Evolutionary conservation across 2,113 vertebrate genomes (phyloP).

Genomic region (Pholis gunnellus): DNA sequence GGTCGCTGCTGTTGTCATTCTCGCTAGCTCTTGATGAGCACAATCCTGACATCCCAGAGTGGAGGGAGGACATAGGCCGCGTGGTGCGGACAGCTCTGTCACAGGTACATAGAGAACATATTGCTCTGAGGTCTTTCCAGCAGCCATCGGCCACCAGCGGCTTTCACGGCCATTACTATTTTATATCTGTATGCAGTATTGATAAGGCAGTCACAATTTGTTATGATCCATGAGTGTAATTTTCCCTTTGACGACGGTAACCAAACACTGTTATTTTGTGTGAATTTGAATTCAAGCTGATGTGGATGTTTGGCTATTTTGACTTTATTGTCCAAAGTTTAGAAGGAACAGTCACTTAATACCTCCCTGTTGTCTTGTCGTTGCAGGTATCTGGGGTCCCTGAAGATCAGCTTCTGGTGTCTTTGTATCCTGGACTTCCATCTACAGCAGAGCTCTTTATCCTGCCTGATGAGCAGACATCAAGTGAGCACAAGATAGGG

Average conservation of each 20-base stretch:
- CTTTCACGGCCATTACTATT: constrained; percentile 71
- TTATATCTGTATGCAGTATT: constrained; percentile 51
- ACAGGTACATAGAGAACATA: constrained; percentile 84
- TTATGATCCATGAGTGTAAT: constrained; percentile 30
- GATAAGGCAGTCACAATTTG: constrained; percentile 36
- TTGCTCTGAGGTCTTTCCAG: constrained; percentile 52
- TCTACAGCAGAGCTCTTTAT: constrained; percentile 95
- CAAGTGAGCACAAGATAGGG: constrained; percentile 85
- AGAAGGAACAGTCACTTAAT: background rate
- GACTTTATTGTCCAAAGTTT: constrained; percentile 1
- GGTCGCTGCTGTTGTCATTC: constrained; percentile 94
- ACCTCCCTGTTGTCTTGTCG: background rate
- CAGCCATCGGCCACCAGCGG: constrained; percentile 25
- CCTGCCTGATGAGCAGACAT: constrained; percentile 81
- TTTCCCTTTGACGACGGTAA: constrained; percentile 27
- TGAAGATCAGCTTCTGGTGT: constrained; percentile 91
- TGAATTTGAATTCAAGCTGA: constrained; percentile 10
- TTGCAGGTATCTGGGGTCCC: constrained; percentile 90
- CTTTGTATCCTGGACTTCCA: constrained; percentile 92
- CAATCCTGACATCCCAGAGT: constrained; percentile 96
- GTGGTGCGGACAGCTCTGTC: constrained; percentile 92
- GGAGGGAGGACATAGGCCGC: constrained; percentile 93
- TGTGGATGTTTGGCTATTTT: background rate
- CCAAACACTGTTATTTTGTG: background rate
- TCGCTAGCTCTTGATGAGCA: constrained; percentile 95